A percentile compares a stretch with the other conserved stretches of the same genome.
These are phyloP conservation scores for Silurus lanzhouensis DNA, from an alignment of 2,797 vertebrate species.

Conservation along the genomic window DNA sequence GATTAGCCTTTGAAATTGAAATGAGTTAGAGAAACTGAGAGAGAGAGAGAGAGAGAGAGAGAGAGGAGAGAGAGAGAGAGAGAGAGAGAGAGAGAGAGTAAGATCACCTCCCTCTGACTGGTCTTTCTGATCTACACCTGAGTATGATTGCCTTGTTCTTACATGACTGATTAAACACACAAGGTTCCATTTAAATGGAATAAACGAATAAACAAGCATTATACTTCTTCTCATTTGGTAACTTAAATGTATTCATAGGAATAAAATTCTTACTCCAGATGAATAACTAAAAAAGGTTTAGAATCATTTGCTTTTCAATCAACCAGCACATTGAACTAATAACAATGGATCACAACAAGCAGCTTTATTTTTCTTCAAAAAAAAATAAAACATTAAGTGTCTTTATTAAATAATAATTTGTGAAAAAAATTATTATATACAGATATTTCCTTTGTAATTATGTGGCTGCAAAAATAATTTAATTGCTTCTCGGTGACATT, in stretches of 20 bases:
- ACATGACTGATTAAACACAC: background rate
- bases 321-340: too few species aligned
- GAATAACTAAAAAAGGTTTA: too few species aligned
- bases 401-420: background rate
- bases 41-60: too few species aligned
- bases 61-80: too few species aligned
- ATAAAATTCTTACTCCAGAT: too few species aligned
- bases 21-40: background rate
- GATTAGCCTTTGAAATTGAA: background rate
- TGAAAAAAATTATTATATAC: background rate
- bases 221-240: too few species aligned
- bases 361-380: background rate
- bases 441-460: background rate
- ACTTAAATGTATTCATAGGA: too few species aligned
- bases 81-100: too few species aligned
- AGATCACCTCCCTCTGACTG: background rate
- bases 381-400: background rate
- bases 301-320: too few species aligned
- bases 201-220: background rate
- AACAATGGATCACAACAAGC: too few species aligned
- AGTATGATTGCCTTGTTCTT: background rate
- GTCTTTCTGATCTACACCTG: background rate
- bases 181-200: background rate
- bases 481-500: background rate
- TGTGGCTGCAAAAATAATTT: background rate